Evolutionary conservation across 2,113 vertebrate species (phyloP).

Genomic region (Nanorana parkeri): DNA sequence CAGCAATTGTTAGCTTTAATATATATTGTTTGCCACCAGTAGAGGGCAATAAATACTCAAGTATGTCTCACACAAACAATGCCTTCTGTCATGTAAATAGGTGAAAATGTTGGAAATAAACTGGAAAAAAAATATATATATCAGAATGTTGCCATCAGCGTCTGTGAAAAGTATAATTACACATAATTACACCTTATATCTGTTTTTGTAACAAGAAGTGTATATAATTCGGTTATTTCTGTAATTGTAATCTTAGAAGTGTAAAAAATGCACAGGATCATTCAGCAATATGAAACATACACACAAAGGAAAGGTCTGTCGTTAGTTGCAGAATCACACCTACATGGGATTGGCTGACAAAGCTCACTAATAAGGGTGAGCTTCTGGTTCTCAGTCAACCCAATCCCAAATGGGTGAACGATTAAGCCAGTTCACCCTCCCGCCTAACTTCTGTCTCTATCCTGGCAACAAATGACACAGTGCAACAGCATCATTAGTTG

Average conservation of each 20-base stretch:
- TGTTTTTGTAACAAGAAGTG: conserved; percentile 44
- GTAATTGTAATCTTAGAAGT: conserved; percentile 40
- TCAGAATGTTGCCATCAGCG: conserved; percentile 32
- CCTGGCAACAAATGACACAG: too few species aligned
- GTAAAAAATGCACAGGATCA: conserved; percentile 7
- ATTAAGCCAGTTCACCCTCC: too few species aligned
- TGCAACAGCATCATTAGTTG: too few species aligned
- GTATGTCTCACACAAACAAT: background rate
- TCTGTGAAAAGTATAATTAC: conserved; percentile 41
- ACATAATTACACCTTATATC: conserved; percentile 45
- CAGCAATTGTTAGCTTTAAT: too few species aligned
- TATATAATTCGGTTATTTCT: conserved; percentile 51
- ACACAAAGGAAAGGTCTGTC: background rate
- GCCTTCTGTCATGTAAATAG: background rate
- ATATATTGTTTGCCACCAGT: background rate
- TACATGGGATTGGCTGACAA: background rate
- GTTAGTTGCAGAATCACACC: background rate
- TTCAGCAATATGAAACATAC: background rate
- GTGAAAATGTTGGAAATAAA: conserved; percentile 35
- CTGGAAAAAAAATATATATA: conserved; percentile 16
- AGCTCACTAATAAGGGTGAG: too few species aligned
- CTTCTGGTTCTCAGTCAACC: too few species aligned
- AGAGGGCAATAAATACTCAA: conserved; percentile 44
- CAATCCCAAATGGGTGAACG: too few species aligned
- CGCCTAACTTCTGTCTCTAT: too few species aligned